Base-by-base conservation (phyloP, 2,888 invertebrate species). In the Taenaris catops region DNA sequence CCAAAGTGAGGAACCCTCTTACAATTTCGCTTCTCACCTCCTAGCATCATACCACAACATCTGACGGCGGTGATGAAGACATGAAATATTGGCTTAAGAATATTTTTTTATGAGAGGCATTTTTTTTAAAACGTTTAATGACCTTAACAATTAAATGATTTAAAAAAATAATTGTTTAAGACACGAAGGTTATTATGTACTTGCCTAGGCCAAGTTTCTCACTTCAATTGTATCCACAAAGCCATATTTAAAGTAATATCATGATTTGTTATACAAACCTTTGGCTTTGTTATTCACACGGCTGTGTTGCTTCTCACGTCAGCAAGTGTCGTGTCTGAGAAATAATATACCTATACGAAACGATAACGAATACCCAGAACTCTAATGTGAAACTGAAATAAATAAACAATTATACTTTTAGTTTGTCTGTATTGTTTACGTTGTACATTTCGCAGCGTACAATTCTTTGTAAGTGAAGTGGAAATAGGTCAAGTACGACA, bases 281-380 rank as follows among this genome's bases (percentile, higher is more conserved):
- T 24, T 17, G 21, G 23, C 24, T 26, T 16, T 21, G 34, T 14
- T 8, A 27, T 40, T 37, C 40, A 18, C 44, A 44, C 43, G 39
- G 29, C 27, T 37, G 31, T 31, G 34, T 37, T 36, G 14, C 32
- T 44, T 34, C 34, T 18, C 17, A 37, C 37, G 37, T 44, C 32
- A 44, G 40, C 34, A 31, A 18, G 25, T 23, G 4, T 29, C 11
- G 29, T 24, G 27, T 25, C 37, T 34, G 40, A 28, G 37, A 41
- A 33, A 24, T 16, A 23, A 38, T 14, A 25, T 25, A 19, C 14
- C 4, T 14, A 4, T 14, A 14, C 2, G 2, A 14, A 3, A 3
- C 9, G 31, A 32, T 38, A 36, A 39, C 20, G 23, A 27, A 34
- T 29, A 24, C 24, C 11, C 8, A 25, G 34, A 25, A 37, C 12